Evolutionary conservation across 2,888 invertebrate genomes (phyloP).

Genomic region (Tetragonisca angustula): DNA sequence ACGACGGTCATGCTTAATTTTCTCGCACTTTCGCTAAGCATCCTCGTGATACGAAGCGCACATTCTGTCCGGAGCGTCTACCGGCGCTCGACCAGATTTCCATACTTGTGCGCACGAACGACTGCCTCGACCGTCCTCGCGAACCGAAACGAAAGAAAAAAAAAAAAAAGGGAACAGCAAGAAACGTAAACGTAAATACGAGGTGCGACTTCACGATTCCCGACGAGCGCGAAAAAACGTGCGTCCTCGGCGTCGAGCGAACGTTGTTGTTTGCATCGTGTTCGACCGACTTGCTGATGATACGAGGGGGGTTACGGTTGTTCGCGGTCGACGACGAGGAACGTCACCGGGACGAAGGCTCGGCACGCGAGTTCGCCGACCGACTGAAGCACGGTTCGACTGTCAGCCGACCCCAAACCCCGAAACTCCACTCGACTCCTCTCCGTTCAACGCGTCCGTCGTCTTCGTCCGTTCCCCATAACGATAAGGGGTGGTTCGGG

Average conservation of each 20-base stretch:
- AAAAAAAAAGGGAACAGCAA: no score
- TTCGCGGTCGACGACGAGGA: slow-evolving; percentile 40
- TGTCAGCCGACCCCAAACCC: slow-evolving; percentile 72
- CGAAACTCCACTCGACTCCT: slow-evolving; percentile 70
- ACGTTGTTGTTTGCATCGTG: slow-evolving; percentile 28
- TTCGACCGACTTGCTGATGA: neutral
- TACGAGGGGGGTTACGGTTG: neutral
- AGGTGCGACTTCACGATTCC: neutral
- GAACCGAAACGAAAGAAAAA: no score
- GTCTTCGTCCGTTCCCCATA: slow-evolving; percentile 67
- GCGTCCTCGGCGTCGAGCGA: slow-evolving; percentile 31
- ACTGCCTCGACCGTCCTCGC: neutral
- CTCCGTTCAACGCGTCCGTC: slow-evolving; percentile 76
- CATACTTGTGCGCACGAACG: neutral
- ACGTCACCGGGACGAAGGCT: slow-evolving; percentile 70
- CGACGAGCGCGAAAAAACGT: neutral
- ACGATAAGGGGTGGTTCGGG: slow-evolving; percentile 58
- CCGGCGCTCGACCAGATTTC: neutral
- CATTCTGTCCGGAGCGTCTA: neutral
- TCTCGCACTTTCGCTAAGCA: neutral
- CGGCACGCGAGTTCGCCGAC: slow-evolving; percentile 84
- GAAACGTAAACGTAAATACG: no score
- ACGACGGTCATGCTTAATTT: neutral
- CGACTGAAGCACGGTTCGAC: slow-evolving; percentile 82
- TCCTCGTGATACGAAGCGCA: slow-evolving; percentile 7